These are phyloP conservation scores for Akabosia matsudoensis DNA, from an alignment of 1,140 invertebrate species.

Conservation along the genomic window DNA sequence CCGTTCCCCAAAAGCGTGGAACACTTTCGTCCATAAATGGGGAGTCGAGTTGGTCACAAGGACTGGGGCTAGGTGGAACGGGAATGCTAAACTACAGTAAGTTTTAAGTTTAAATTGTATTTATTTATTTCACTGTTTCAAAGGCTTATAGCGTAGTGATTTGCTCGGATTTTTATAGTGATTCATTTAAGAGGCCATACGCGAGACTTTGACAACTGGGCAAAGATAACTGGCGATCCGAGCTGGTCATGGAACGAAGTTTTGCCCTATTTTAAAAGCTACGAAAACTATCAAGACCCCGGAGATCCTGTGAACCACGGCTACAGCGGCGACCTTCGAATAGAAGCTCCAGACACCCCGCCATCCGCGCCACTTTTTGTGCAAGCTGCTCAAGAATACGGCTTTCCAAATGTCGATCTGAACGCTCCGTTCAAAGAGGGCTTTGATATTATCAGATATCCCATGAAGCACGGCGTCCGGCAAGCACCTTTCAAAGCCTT, in stretches of 20 bases:
- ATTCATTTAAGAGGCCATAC: not conserved
- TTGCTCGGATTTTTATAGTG: no score
- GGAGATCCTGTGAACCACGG: conserved; percentile 14
- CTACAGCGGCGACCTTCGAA: not conserved
- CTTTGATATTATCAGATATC: conserved; percentile 14
- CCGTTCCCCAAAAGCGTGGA: not conserved
- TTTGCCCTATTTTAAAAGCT: conserved; percentile 25
- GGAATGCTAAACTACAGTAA: not conserved
- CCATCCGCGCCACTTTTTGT: not conserved
- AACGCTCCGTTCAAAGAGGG: conserved; percentile 13
- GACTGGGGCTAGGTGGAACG: not conserved
- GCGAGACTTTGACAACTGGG: conserved; percentile 12
- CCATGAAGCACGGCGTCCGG: conserved; percentile 4
- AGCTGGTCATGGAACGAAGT: conserved; percentile 26
- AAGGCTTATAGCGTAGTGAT: no score
- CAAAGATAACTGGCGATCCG: conserved; percentile 14
- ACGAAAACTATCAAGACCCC: conserved; percentile 23
- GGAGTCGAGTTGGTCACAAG: not conserved
- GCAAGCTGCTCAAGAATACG: not conserved
- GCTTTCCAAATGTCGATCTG: conserved; percentile 1
- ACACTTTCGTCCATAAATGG: not conserved
- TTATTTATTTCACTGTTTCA: no score
- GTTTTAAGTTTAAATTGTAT: no score
- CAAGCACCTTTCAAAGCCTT: conserved; percentile 19
- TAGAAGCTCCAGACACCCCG: not conserved